Evolutionary conservation across 2,113 vertebrate species (phyloP), one percentile per base, ranked within the genome.

Genomic region (Gobius niger): DNA sequence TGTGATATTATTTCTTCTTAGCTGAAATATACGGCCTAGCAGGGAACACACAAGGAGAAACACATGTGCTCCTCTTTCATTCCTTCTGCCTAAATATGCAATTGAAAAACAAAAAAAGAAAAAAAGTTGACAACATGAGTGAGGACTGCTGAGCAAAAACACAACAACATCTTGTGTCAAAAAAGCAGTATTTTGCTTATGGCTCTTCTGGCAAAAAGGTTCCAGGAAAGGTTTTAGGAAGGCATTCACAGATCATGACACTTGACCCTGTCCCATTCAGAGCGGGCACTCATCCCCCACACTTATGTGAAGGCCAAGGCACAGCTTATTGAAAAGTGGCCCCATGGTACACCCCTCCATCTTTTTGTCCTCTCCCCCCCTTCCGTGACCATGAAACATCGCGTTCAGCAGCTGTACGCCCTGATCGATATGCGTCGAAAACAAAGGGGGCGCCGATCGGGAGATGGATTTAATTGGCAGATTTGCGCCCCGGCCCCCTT

Each of bases 351-450:
- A 15, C 65, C 53, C 67, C 69, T 81, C 67, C 62, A 41, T 61
- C 66, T 80, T 75, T 85, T 87, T 88, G 81, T 87, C 72, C 69
- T 63, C 8, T 19, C 52, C 61, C 63, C 57, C 57, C 44, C 47
- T 65, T 61, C 80, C 18, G 14, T 75, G 82, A 85, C 73, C 81
- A 80, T 78, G 80, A 84, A 69, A 74, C 80, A 78, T 77, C 76
- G 72, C 71, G 47, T 72, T 68, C 74, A 82, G 47, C 90, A 85
- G 84, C 87, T 88, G 88, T 61, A 81, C 76, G 67, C 70, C 67
- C 63, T 50, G 72, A 88, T 89, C 86, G 60, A 85, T 89, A 86
- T 59, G 72, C 73, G 12, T 13, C 44, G n/a, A n/a, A n/a, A 73
- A 83, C 77, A 69, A 65, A 75, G 40, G 67, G 34, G 24, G 24